phyloP scores from a whole-genome alignment of 2,797 vertebrate genomes.

The Serranus cabrilla region DNA sequence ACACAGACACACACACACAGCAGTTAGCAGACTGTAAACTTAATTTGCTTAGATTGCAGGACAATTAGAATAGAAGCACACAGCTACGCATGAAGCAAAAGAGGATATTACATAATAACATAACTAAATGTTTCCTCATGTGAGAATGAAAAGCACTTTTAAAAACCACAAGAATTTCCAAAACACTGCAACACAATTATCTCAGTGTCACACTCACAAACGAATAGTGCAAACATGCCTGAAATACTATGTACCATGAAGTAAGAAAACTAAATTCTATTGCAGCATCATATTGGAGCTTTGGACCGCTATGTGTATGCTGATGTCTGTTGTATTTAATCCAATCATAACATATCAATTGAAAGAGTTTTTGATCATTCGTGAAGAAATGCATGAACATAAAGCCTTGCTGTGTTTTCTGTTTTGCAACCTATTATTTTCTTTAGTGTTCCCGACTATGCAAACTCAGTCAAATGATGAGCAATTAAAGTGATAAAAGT shows the following conservation, averaged over 20 bases:
- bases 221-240: not conserved
- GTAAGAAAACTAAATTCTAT: too few species aligned
- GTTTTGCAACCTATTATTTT: not conserved
- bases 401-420: not conserved
- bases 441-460: not conserved
- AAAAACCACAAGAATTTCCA: slow-evolving; percentile 7
- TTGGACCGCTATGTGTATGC: not conserved
- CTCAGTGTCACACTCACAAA: not conserved
- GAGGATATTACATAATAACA: slow-evolving; percentile 14
- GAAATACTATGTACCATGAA: not conserved
- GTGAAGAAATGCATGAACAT: not conserved
- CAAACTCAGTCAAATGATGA: not conserved
- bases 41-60: not conserved
- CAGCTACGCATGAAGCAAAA: not conserved
- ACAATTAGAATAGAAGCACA: not conserved
- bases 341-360: not conserved
- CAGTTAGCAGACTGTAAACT: not conserved
- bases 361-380: not conserved
- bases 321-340: not conserved
- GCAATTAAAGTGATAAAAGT: not conserved
- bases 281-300: not conserved
- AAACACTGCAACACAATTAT: slow-evolving; percentile 14
- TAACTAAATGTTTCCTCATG: slow-evolving; percentile 15
- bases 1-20: not conserved
- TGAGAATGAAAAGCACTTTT: slow-evolving; percentile 13